Percentiles rank a stretch among this genome's conserved stretches.
phyloP scores from a whole-genome alignment of 2,888 invertebrate species.

The Caradrina kadenii region DNA sequence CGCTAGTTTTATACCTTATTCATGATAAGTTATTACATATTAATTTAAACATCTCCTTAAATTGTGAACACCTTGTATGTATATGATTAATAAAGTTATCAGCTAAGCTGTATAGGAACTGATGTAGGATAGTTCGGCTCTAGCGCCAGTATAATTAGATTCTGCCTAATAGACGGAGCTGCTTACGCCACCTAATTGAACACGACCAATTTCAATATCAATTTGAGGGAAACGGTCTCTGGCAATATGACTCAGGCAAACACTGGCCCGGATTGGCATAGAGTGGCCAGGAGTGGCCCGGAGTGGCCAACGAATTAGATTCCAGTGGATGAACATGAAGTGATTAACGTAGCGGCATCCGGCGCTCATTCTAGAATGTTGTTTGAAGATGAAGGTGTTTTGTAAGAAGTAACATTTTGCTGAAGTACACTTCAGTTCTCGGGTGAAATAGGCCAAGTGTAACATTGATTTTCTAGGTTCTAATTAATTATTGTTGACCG shows the following conservation, averaged over 20 bases:
- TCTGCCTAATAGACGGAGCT: slow-evolving; percentile 10
- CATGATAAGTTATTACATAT: too few relatives aligned
- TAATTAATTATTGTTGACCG: background rate
- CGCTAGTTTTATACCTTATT: too few relatives aligned
- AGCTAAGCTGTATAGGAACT: background rate
- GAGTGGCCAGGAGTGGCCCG: background rate
- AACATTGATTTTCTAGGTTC: background rate
- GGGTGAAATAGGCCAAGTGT: background rate
- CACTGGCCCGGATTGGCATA: background rate
- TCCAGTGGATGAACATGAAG: slow-evolving; percentile 8
- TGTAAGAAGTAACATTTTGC: background rate
- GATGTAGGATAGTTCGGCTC: background rate
- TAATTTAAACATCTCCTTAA: too few relatives aligned
- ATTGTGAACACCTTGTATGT: too few relatives aligned
- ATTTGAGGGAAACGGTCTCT: slow-evolving; percentile 12
- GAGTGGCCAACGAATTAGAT: slow-evolving; percentile 6
- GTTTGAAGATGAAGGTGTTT: background rate
- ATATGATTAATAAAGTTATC: background rate
- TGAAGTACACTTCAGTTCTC: background rate
- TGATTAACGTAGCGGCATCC: slow-evolving; percentile 7
- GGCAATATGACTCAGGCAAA: background rate
- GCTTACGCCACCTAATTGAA: slow-evolving; percentile 32
- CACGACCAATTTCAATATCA: slow-evolving; percentile 25
- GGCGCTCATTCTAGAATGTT: background rate
- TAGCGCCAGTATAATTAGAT: slow-evolving; percentile 21